These are phyloP conservation scores for Cossypha niveicapilla DNA, from an alignment of 2,797 vertebrate species.

Conservation along the genomic window DNA sequence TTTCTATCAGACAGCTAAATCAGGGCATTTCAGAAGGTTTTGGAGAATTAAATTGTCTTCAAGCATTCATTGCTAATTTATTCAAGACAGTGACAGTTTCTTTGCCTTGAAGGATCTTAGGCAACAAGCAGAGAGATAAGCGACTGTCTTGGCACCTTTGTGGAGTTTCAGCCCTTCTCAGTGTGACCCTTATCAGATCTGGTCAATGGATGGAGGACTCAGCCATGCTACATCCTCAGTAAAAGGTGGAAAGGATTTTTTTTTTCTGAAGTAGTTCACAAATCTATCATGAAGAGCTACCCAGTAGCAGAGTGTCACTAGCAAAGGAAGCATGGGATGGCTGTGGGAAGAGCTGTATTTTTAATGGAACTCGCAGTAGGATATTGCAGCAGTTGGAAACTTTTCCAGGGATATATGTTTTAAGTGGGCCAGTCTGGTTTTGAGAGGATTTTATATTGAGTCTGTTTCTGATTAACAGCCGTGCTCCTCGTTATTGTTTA, in stretches of 20 bases:
- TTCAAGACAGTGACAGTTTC: background rate
- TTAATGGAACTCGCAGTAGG: background rate
- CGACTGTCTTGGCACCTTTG: background rate
- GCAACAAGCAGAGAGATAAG: background rate
- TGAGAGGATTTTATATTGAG: constrained; percentile 45
- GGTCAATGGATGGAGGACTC: background rate
- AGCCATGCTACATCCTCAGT: rapidly evolving
- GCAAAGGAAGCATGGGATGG: background rate
- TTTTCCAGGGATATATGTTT: constrained; percentile 45
- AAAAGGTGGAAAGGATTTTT: background rate
- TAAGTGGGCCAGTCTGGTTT: constrained; percentile 40
- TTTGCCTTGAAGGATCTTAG: background rate
- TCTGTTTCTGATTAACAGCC: constrained; percentile 53
- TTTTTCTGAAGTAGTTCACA: background rate
- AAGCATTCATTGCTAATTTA: background rate
- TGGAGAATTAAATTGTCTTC: background rate
- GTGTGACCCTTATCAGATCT: background rate
- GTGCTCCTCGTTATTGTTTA: constrained; percentile 50
- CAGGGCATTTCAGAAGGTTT: background rate
- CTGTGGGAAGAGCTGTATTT: constrained; percentile 44
- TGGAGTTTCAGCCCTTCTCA: background rate
- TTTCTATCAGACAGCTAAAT: background rate
- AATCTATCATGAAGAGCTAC: background rate
- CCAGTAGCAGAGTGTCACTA: background rate
- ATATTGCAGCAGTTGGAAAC: constrained; percentile 37